Evolutionary conservation across 53 echinoderm and acorn worm species (phyloP).

Genomic region (Paelopatides confundens): DNA sequence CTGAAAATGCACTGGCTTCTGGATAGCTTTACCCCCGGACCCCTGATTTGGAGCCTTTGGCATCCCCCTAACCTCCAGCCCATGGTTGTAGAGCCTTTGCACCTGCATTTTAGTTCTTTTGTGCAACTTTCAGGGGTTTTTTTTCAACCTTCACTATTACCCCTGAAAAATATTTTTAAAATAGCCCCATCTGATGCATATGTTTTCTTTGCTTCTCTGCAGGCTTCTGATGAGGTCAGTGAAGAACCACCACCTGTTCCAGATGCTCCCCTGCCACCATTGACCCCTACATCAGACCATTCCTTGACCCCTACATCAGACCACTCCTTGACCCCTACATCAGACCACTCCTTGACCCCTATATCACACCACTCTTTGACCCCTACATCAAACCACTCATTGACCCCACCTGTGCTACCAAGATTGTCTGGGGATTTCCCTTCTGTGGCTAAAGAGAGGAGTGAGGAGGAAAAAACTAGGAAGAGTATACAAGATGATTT

Average conservation of each 20-base stretch:
- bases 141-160: too few species aligned
- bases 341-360: conserved; percentile 25
- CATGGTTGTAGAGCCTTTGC: too few species aligned
- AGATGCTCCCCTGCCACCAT: conserved; percentile 27
- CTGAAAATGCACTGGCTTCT: too few species aligned
- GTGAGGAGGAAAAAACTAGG: background rate
- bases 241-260: conserved; percentile 19
- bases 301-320: conserved; percentile 31
- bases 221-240: background rate
- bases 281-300: conserved; percentile 21
- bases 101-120: too few species aligned
- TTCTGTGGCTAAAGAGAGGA: background rate
- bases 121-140: too few species aligned
- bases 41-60: too few species aligned
- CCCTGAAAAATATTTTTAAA: too few species aligned
- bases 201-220: background rate
- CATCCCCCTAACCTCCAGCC: too few species aligned
- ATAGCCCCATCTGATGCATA: background rate
- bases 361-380: conserved; percentile 12
- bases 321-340: conserved; percentile 27
- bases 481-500: background rate
- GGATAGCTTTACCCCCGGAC: too few species aligned
- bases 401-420: background rate
- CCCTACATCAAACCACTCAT: conserved; percentile 14
- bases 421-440: background rate